phyloP scores from a whole-genome alignment of 2,797 vertebrate genomes.

The Sciurus carolinensis region DNA sequence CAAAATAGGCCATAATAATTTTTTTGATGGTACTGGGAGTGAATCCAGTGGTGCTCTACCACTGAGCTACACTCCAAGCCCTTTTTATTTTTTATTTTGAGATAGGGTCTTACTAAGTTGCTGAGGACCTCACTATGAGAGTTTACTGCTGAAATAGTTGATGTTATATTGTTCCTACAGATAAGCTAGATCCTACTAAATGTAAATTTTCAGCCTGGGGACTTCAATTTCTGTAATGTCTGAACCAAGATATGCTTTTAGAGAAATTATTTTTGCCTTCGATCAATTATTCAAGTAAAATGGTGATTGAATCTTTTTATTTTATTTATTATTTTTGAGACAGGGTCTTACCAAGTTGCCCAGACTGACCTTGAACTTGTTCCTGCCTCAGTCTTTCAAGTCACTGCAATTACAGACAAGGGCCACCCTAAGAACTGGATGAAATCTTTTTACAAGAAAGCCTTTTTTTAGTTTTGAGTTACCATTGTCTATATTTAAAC shows the following conservation, averaged over 20 bases:
- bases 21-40: neutral
- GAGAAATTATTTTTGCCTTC: neutral
- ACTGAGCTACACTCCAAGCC: neutral
- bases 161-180: neutral
- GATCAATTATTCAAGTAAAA: constrained; percentile 37
- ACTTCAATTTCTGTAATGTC: constrained; percentile 40
- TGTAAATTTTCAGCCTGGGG: neutral
- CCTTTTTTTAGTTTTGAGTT: neutral
- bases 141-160: neutral
- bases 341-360: too few relatives aligned
- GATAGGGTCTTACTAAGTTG: too few relatives aligned
- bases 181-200: constrained; percentile 15
- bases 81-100: too few relatives aligned
- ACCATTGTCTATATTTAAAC: neutral
- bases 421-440: neutral
- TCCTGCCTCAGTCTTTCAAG: neutral
- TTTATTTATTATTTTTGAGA: too few relatives aligned
- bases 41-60: neutral
- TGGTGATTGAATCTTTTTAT: neutral
- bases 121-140: neutral
- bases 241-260: neutral
- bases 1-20: neutral
- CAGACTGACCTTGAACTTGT: too few relatives aligned
- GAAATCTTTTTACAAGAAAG: constrained; percentile 51
- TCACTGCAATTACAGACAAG: neutral